Conservation (phyloP, 2,888 invertebrate species). For the Meiosimyza decipiens region DNA sequence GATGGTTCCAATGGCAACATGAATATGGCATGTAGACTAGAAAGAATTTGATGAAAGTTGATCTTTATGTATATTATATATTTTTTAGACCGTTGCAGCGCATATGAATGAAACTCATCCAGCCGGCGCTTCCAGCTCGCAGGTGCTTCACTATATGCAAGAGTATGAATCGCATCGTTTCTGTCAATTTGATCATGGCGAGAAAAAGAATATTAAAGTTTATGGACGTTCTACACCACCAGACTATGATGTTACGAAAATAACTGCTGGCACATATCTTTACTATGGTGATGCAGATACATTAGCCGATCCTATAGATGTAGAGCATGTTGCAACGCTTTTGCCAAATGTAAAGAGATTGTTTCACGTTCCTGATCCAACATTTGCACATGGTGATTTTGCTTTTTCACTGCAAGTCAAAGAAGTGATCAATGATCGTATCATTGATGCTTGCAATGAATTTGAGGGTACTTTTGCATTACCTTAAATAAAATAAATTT, state of each 20-base stretch:
- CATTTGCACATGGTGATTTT: conserved; percentile 48
- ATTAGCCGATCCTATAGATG: conserved; percentile 37
- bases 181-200: conserved; percentile 40
- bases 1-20: conserved; percentile 18
- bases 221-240: conserved; percentile 44
- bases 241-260: conserved; percentile 41
- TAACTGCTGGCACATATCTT: conserved; percentile 38
- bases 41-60: not conserved
- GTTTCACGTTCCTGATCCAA: conserved; percentile 39
- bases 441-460: conserved; percentile 37
- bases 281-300: conserved; percentile 46
- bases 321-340: conserved; percentile 36
- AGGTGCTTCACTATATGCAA: conserved; percentile 40
- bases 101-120: conserved; percentile 47
- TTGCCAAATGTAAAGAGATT: conserved; percentile 35
- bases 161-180: conserved; percentile 33
- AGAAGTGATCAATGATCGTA: conserved; percentile 38
- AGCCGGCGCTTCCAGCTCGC: conserved; percentile 47
- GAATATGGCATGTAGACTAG: conserved; percentile 30
- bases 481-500: not conserved
- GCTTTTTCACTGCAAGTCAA: conserved; percentile 39
- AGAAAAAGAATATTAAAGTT: conserved; percentile 28
- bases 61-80: not conserved
- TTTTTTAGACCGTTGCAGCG: conserved; percentile 38
- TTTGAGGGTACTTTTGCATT: conserved; percentile 25